Evolutionary conservation across 2,797 vertebrate species (phyloP), one percentile per base, ranked within the genome.

Genomic region (Pangasius krempfi): DNA sequence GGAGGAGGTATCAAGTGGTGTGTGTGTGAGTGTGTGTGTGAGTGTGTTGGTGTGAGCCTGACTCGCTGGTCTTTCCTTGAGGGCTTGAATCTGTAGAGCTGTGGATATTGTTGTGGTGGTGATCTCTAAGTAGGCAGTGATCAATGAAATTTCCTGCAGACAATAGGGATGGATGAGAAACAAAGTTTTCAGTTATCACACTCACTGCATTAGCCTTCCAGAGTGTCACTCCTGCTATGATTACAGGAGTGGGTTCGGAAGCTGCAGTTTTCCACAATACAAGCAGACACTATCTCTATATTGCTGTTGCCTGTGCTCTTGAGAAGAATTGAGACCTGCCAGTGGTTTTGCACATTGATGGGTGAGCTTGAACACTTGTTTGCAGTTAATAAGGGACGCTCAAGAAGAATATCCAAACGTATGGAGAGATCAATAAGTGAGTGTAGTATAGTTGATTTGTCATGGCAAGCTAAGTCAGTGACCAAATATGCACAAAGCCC

Each of bases 61-160:
- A 83, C 37, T 64, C 7, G n/a, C 25, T 64, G 40, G 58, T 47
- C 25, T 64, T 83, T 64, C 40, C 37, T 82, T 6, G 3, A 83
- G 14, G 60, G 37, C 81, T 83, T 64, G 25, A 66, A 18, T 10
- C 81, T 47, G 14, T 30, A 40, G 33, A 60, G 33, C 5, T 82
- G 14, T 64, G 50, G 58, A 66, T 84, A 84, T 84, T 30, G 58
- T 47, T 60, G 33, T 81, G 79, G 54, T 81, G 20, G 79, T 81
- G 78, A 58, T 37, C 33, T 25, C 52, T 80, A 58, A 33, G 78
- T 80, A 80, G 3, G 30, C 30, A 58, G 52, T 80, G 14, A 78
- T 52, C 25, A 52, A 30, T 75, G 22, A 75, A 75, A 33, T 68
- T 18, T 33, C 13, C 30, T 75, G 10, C 40, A 75, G 40, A 75